Evolutionary conservation across 2,888 invertebrate species (phyloP).

Genomic region (Heliothis peltigera): DNA sequence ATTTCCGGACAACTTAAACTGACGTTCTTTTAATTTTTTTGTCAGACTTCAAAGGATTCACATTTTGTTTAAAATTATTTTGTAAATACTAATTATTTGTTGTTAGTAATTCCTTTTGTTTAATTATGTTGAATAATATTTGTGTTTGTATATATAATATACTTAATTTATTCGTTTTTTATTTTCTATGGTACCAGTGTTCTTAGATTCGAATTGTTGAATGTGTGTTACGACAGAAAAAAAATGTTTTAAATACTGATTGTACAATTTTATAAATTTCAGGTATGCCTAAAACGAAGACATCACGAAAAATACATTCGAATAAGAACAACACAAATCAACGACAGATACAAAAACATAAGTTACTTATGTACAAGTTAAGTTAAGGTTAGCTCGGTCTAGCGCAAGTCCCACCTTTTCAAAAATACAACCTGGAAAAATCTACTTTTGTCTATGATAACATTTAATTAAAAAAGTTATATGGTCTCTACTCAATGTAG

Average conservation of each 20-base stretch:
- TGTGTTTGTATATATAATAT: constrained; percentile 56
- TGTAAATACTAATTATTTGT: constrained; percentile 54
- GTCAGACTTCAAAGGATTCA: too few species aligned
- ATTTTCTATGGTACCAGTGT: constrained; percentile 79
- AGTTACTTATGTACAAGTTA: constrained; percentile 79
- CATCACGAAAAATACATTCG: constrained; percentile 68
- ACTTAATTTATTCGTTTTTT: constrained; percentile 51
- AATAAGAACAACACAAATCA: constrained; percentile 76
- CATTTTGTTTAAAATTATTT: too few species aligned
- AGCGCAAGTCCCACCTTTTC: constrained; percentile 78
- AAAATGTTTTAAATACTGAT: constrained; percentile 38
- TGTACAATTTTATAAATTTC: constrained; percentile 64
- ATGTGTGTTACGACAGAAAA: background rate
- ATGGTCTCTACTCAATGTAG: background rate
- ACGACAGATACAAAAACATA: constrained; percentile 75
- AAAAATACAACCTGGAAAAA: constrained; percentile 48
- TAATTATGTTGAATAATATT: constrained; percentile 49
- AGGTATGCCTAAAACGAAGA: constrained; percentile 85
- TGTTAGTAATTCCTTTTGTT: constrained; percentile 31
- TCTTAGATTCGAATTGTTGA: constrained; percentile 45
- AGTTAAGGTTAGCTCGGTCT: constrained; percentile 72
- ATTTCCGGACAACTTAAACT: too few species aligned
- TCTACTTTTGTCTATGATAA: constrained; percentile 25
- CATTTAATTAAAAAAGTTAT: background rate
- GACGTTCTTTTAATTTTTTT: too few species aligned